Conservation (phyloP, 2,797 vertebrate genomes). For the Centroberyx gerrardi region DNA sequence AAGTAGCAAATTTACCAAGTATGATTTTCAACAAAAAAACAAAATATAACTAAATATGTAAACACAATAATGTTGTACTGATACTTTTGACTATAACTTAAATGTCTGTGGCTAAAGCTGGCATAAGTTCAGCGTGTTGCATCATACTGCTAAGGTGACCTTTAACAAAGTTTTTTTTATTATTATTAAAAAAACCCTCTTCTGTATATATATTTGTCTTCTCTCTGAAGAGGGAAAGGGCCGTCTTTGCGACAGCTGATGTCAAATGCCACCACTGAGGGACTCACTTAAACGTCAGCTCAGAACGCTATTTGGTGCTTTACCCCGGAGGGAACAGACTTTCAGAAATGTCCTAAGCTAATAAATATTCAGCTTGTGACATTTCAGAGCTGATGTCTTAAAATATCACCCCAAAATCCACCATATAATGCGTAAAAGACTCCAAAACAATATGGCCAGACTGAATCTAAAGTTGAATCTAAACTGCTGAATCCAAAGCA, state of each 20-base stretch:
- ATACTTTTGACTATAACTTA: neutral
- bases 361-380: constrained; percentile 66
- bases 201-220: too few relatives aligned
- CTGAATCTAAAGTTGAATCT: constrained; percentile 5
- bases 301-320: constrained; percentile 41
- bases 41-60: neutral
- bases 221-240: too few relatives aligned
- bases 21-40: neutral
- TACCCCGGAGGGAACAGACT: constrained; percentile 11
- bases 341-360: constrained; percentile 42
- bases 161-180: constrained; percentile 38
- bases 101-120: neutral
- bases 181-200: too few relatives aligned
- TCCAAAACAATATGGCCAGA: constrained; percentile 36
- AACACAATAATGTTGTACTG: constrained; percentile 7
- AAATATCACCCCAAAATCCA: constrained; percentile 31
- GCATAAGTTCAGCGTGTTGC: neutral
- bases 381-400: constrained; percentile 57
- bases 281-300: constrained; percentile 21
- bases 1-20: neutral
- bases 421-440: constrained; percentile 24
- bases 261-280: too few relatives aligned
- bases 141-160: constrained; percentile 23
- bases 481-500: neutral
- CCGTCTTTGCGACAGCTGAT: too few relatives aligned